These are phyloP conservation scores for Metacarcinus magister DNA, from an alignment of 2,888 invertebrate genomes.

Conservation along the genomic window DNA sequence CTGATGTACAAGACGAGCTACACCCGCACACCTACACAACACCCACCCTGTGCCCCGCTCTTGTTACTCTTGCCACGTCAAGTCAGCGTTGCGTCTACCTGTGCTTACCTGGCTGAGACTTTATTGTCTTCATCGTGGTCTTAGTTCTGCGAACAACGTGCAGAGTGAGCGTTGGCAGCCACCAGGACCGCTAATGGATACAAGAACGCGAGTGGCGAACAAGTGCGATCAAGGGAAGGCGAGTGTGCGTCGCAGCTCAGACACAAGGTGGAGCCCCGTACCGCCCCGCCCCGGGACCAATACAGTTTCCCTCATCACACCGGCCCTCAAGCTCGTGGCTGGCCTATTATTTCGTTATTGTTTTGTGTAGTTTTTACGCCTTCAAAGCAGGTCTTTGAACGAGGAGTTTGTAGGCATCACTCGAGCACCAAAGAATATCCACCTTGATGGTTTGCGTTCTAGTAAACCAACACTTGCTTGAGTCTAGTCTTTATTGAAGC, in stretches of 20 bases:
- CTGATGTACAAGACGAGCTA: constrained; percentile 48
- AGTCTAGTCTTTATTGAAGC: constrained; percentile 67
- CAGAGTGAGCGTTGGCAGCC: not conserved
- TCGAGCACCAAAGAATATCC: not conserved
- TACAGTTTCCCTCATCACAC: constrained; percentile 5
- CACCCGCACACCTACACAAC: not conserved
- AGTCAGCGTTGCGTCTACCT: not conserved
- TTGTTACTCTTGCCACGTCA: not conserved
- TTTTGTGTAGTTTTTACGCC: constrained; percentile 8
- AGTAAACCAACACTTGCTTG: constrained; percentile 66
- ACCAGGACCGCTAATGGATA: not conserved
- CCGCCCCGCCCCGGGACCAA: constrained; percentile 67
- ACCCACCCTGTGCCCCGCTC: not conserved
- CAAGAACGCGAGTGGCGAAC: not conserved
- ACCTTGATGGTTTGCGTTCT: constrained; percentile 69
- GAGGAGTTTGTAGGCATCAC: constrained; percentile 56
- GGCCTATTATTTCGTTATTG: constrained; percentile 42
- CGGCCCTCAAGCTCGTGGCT: constrained; percentile 53
- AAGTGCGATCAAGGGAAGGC: not conserved
- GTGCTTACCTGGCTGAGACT: not conserved
- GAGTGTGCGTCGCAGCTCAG: not conserved
- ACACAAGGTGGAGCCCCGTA: constrained; percentile 37
- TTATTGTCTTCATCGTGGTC: not conserved
- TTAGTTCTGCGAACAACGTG: not conserved
- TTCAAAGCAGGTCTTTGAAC: constrained; percentile 77